A percentile compares a stretch with the other conserved stretches of the same genome.
Conservation (phyloP, 2,888 invertebrate genomes). For the Apantesis nais region DNA sequence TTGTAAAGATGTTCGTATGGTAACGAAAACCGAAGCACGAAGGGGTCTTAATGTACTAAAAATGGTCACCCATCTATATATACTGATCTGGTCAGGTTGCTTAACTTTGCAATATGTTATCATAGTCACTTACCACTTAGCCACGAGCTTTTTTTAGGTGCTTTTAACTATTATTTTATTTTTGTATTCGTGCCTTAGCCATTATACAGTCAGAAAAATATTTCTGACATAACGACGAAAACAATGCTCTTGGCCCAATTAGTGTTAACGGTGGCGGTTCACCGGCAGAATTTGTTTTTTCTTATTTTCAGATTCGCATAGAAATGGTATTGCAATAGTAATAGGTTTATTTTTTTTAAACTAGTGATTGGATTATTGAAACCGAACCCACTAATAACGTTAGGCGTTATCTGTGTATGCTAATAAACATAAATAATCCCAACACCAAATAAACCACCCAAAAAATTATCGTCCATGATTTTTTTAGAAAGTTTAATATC, state of each 20-base stretch:
- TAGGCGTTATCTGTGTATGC: not conserved
- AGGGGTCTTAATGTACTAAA: too few species aligned
- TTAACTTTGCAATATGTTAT: too few species aligned
- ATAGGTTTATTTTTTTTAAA: not conserved
- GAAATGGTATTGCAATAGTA: not conserved
- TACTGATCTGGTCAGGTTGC: too few species aligned
- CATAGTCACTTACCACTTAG: too few species aligned
- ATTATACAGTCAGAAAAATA: not conserved
- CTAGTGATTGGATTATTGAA: constrained; percentile 1
- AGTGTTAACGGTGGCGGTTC: not conserved
- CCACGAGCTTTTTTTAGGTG: not conserved
- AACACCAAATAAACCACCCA: not conserved
- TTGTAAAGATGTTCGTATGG: too few species aligned
- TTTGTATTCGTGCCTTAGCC: not conserved
- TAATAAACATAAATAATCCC: not conserved
- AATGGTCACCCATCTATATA: too few species aligned
- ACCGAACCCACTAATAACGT: constrained; percentile 1
- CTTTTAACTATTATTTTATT: not conserved
- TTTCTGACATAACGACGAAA: not conserved
- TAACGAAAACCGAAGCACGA: too few species aligned
- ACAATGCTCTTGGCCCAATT: not conserved
- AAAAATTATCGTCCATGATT: not conserved
- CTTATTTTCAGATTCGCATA: not conserved
- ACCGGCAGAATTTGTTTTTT: not conserved
- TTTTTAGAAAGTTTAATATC: not conserved